Evolutionary conservation across 2,888 invertebrate species (phyloP).

Genomic region (Watsonalla binaria): DNA sequence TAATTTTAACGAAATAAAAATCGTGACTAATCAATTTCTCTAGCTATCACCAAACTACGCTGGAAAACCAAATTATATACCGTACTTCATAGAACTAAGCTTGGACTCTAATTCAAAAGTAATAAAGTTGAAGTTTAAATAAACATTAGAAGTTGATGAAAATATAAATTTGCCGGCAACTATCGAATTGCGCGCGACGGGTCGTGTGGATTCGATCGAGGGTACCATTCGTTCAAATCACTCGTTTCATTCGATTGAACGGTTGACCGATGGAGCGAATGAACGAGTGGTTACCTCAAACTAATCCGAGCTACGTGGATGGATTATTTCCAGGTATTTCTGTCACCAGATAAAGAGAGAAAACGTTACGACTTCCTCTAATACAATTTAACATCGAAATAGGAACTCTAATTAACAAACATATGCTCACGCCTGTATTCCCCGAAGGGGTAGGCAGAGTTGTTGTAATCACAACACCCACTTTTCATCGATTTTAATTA

Average conservation of each 20-base stretch:
- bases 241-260: slow-evolving; percentile 42
- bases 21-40: slow-evolving; percentile 52
- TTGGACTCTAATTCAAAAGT: neutral
- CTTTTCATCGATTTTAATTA: too few species aligned
- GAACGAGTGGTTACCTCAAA: slow-evolving; percentile 38
- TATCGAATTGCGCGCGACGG: slow-evolving; percentile 28
- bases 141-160: slow-evolving; percentile 14
- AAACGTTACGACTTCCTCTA: neutral
- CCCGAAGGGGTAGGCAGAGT: too few species aligned
- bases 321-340: slow-evolving; percentile 23
- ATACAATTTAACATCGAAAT: too few species aligned
- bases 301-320: slow-evolving; percentile 43
- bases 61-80: slow-evolving; percentile 7
- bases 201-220: slow-evolving; percentile 16
- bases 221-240: slow-evolving; percentile 29
- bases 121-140: slow-evolving; percentile 18
- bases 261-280: slow-evolving; percentile 42
- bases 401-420: neutral
- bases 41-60: slow-evolving; percentile 39
- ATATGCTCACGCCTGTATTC: too few species aligned
- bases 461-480: too few species aligned
- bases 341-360: slow-evolving; percentile 17
- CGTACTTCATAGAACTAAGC: neutral
- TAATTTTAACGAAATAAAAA: slow-evolving; percentile 38
- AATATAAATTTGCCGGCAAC: slow-evolving; percentile 23